Evolutionary conservation across 2,113 vertebrate genomes (phyloP), one percentile per base, ranked within the genome.

Genomic region (Arvicanthis niloticus): DNA sequence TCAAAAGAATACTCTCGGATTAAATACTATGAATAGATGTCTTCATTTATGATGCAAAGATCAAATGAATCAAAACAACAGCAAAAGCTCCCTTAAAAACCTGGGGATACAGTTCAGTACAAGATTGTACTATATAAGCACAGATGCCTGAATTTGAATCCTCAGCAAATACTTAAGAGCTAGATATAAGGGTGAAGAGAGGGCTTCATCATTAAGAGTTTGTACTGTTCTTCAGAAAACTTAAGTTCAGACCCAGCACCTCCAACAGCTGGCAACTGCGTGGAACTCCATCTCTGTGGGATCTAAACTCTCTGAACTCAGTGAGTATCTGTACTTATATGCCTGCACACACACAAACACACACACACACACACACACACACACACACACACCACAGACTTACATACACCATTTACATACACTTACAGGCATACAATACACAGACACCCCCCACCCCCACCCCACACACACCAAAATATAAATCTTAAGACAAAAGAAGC

Each of bases 1-100:
- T 96, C 94, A 97, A 97, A n/a, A 26, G 26, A 93, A 93, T 9
- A 80, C 51, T n/a, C 72, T 97, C 78, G 95, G 89, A 97, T 56
- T 65, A 96, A 97, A 97, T 95, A 76, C 45, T 94, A 22, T 90
- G 81, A 96, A 96, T 84, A 40, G 24, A 34, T 91, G 34, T 91
- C 65, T 96, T 95, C 34, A 29, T 73, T 85, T 94, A 91, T 89
- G 85, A 56, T 7, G 88, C n/a, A 53, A 96, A 22, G 48, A 67
- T 65, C n/a, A 88, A 96, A 72, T 5, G 45, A 42, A 92, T 22
- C 45, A 68, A 72, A 58, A 17, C 12, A 70, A 78, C 48, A 48
- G 10, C 19, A 65, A 37, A 75, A 51, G 31, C 53, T 87, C 19
- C 5, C 9, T 48, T 19, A 34, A 48, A 42, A 48, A 1, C 40